Evolutionary conservation across 2,888 invertebrate genomes (phyloP).

Genomic region (Dasysyrphus albostriatus): DNA sequence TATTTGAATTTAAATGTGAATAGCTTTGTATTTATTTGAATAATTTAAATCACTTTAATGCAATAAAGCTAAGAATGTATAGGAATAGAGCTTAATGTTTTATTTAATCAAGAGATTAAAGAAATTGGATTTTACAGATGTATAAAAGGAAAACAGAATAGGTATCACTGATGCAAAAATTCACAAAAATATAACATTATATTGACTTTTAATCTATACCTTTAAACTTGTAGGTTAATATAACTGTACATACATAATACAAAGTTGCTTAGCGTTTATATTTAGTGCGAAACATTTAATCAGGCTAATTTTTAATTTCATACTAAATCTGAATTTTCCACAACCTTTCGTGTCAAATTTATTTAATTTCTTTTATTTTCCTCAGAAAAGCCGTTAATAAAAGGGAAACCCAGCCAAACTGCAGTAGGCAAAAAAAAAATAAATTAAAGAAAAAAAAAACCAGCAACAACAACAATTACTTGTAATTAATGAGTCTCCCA

Average conservation of each 20-base stretch:
- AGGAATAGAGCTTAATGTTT: not conserved
- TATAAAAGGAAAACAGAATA: not conserved
- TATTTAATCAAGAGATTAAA: not conserved
- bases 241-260: no score
- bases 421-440: conserved; percentile 9
- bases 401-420: not conserved
- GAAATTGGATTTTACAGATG: not conserved
- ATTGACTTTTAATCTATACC: no score
- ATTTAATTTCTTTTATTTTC: not conserved
- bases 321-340: not conserved
- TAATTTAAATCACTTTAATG: not conserved
- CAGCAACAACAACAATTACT: conserved; percentile 55
- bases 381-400: not conserved
- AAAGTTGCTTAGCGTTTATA: no score
- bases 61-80: not conserved
- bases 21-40: no score
- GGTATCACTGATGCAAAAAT: not conserved
- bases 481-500: conserved; percentile 66
- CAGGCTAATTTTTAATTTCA: not conserved
- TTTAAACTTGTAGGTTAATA: no score
- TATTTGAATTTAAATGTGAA: no score
- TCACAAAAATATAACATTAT: no score
- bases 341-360: not conserved
- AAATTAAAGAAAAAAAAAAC: conserved; percentile 16
- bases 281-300: not conserved